Conservation (phyloP, 2,888 invertebrate species). For the Acrobasis repandana region DNA sequence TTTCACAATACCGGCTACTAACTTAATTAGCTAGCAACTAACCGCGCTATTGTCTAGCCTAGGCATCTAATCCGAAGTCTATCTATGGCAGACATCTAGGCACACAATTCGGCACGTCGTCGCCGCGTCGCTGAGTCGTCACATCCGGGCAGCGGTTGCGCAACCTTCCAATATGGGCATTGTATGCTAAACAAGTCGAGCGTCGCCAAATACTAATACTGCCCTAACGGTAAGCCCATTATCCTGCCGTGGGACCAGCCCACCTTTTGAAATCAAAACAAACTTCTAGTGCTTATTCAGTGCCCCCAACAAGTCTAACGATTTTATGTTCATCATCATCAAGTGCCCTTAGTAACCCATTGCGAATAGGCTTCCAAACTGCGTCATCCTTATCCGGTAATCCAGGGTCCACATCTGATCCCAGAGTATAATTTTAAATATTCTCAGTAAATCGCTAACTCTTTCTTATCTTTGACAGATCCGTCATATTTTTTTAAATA, state of each 20-base stretch:
- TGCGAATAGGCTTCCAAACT: too few species aligned
- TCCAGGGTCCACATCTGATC: too few species aligned
- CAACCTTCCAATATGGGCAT: constrained; percentile 74
- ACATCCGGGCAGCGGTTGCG: constrained; percentile 77
- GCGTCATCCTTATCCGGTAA: too few species aligned
- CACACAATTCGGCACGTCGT: constrained; percentile 56
- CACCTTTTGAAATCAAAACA: neutral
- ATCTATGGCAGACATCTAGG: constrained; percentile 57
- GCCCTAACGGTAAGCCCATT: constrained; percentile 51
- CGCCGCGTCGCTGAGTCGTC: constrained; percentile 50
- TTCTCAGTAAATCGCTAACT: too few species aligned
- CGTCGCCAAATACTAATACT: constrained; percentile 65
- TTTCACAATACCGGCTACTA: neutral
- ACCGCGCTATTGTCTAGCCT: constrained; percentile 3
- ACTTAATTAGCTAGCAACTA: constrained; percentile 3
- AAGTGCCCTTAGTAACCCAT: too few species aligned
- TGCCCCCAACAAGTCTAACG: neutral
- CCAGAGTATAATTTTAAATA: too few species aligned
- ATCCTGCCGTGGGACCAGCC: constrained; percentile 34
- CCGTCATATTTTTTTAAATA: too few species aligned
- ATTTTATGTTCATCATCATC: too few species aligned
- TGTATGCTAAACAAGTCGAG: constrained; percentile 74
- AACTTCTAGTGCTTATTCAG: neutral
- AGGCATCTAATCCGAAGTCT: constrained; percentile 30
- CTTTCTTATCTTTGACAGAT: too few species aligned